These are phyloP conservation scores for Hafferia zeledoni DNA, from an alignment of 2,797 vertebrate species.

Conservation along the genomic window DNA sequence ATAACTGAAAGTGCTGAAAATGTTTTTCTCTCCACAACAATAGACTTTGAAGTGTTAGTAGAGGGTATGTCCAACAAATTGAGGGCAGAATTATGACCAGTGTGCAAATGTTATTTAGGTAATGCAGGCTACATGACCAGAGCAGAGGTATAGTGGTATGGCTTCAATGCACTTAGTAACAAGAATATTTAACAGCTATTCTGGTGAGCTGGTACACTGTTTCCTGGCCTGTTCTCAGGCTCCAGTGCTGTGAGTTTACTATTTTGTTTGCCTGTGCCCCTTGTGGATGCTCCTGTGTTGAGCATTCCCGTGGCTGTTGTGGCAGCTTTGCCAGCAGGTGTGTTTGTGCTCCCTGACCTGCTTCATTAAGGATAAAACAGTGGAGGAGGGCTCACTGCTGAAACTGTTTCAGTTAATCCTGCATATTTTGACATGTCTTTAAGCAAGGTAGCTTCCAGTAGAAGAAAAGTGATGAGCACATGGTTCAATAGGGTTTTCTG, in stretches of 20 bases:
- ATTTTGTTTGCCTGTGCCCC: not conserved
- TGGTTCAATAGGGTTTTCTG: constrained; percentile 14
- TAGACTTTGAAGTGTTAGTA: not conserved
- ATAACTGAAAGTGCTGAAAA: not conserved
- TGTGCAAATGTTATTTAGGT: not conserved
- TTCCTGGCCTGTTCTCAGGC: not conserved
- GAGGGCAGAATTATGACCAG: not conserved
- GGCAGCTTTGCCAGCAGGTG: not conserved
- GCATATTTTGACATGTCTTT: not conserved
- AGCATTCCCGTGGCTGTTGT: not conserved
- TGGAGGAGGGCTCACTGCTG: not conserved
- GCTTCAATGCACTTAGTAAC: not conserved
- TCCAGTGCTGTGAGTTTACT: not conserved
- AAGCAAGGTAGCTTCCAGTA: not conserved
- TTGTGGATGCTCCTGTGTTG: not conserved
- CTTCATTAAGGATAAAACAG: not conserved
- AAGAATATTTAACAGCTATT: not conserved
- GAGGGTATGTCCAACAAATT: not conserved
- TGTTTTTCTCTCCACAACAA: not conserved
- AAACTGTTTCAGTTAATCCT: not conserved
- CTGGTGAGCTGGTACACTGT: not conserved
- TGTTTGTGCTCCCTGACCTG: not conserved
- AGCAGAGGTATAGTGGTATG: not conserved
- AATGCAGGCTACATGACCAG: not conserved
- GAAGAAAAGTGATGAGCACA: not conserved